Conservation (phyloP, 1,140 invertebrate species). For the Bombus waltoni region DNA sequence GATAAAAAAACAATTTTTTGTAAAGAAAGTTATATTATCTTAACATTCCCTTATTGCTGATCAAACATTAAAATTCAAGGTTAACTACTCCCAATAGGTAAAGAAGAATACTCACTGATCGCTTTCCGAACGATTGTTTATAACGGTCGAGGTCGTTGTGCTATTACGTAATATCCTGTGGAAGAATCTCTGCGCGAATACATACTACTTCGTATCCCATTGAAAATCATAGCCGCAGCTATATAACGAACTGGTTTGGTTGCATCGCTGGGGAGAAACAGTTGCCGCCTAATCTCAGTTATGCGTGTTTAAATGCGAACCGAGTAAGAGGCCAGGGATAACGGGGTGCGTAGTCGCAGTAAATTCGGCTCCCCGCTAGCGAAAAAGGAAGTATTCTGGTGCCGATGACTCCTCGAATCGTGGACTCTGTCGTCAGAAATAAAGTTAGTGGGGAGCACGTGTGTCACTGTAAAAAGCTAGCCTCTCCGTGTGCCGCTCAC, state of each 20-base stretch:
- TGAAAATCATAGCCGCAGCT: not conserved
- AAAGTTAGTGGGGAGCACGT: constrained; percentile 59
- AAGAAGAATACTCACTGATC: not conserved
- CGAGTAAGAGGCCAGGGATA: constrained; percentile 16
- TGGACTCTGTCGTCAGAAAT: constrained; percentile 58
- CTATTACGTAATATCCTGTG: constrained; percentile 6
- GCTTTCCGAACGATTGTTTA: constrained; percentile 9
- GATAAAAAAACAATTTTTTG: not conserved
- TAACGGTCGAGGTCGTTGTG: constrained; percentile 27
- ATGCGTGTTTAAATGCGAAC: constrained; percentile 39
- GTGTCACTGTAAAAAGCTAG: constrained; percentile 54
- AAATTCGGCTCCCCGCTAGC: constrained; percentile 47
- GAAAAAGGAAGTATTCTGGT: constrained; percentile 51
- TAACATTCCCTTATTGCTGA: not conserved
- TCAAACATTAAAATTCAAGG: not conserved
- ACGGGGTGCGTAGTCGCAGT: constrained; percentile 42
- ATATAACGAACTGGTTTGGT: not conserved
- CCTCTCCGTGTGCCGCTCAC: constrained; percentile 43
- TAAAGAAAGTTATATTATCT: too few relatives aligned
- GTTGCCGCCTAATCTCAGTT: constrained; percentile 40
- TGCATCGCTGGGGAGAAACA: not conserved
- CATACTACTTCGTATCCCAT: not conserved
- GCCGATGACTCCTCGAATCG: constrained; percentile 58
- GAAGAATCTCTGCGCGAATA: not conserved
- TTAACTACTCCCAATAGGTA: not conserved